Evolutionary conservation across 1,140 invertebrate species (phyloP), one percentile per base, ranked within the genome.

Genomic region (Tetragnatha versicolor): DNA sequence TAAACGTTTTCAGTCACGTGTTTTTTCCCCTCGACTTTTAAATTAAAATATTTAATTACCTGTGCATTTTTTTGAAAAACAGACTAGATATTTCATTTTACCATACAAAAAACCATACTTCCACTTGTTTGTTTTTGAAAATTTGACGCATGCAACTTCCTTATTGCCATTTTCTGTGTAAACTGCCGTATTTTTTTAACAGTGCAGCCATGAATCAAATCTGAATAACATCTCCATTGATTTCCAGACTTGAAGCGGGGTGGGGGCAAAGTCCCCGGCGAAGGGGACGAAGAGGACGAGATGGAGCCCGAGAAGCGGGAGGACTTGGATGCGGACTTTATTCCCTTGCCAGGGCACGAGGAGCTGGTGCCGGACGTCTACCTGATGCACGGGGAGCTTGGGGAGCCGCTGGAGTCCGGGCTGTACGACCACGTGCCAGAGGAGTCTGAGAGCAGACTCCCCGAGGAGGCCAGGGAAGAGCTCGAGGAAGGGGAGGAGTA

Each of bases 311-410:
- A 79, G 27, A 79, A 79, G 20, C 33, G 76, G 2, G 76, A 79
- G 14, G 65, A 79, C 20, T 33, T 68, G 27, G 76, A 79, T 4
- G 76, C 76, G 2, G 76, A 79, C 20, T 79, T 79, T 31, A 79
- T 79, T 10, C 76, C 76, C 17, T 5, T 79, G 14, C 76, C 76
- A 14, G 53, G 53, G 29, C n/a, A n/a, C 7, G 69, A 79, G 47
- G 76, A 79, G 9, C 17, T 79, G 0, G 61, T 79, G 7, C 76
- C 76, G 3, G 61, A 42, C 1, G 76, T 79, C n/a, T 79, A 45
- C 65, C 22, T 79, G 5, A 33, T 79, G 7, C 63, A 79, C 20
- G 76, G 65, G 3, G 65, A 69, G 0, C 68, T 77, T 17, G 76
- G 76, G 14, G 76, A 79, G 33, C 63, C 42, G 4, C 17, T 79